Conservation (phyloP, 2,888 invertebrate species). For the Leucoma salicis region DNA sequence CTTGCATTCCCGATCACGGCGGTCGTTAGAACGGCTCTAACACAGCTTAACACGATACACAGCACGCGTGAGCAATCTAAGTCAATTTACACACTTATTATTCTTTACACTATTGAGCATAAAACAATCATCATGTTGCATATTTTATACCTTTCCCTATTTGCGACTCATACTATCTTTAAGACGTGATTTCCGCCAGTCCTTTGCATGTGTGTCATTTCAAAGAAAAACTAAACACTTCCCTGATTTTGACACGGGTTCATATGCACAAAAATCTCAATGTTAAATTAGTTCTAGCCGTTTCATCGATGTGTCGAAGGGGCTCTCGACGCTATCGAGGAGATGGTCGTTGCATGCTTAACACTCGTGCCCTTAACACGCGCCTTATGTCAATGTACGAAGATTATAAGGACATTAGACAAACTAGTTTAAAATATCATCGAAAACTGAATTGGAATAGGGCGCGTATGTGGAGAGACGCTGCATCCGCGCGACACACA, state of each 20-base stretch:
- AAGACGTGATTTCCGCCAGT: conserved; percentile 67
- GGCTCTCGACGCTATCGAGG: conserved; percentile 45
- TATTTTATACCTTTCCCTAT: conserved; percentile 82
- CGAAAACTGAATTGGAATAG: conserved; percentile 44
- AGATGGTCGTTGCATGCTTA: conserved; percentile 65
- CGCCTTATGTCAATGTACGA: conserved; percentile 47
- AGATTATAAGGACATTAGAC: background rate
- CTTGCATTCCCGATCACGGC: conserved; percentile 82
- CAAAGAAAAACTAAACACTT: conserved; percentile 56
- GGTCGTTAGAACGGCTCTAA: conserved; percentile 59
- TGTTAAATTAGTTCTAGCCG: conserved; percentile 57
- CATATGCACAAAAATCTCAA: conserved; percentile 62
- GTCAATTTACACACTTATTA: conserved; percentile 57
- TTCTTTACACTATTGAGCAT: conserved; percentile 71
- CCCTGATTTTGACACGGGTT: conserved; percentile 60
- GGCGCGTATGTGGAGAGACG: conserved; percentile 47
- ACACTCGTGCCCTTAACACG: conserved; percentile 54
- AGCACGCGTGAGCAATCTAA: conserved; percentile 61
- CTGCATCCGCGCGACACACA: conserved; percentile 67
- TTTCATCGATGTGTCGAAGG: conserved; percentile 44
- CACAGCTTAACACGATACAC: conserved; percentile 79
- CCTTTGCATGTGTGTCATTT: conserved; percentile 75
- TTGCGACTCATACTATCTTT: conserved; percentile 72
- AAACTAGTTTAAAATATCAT: conserved; percentile 10
- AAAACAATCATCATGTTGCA: conserved; percentile 72